Evolutionary conservation across 2,797 vertebrate species (phyloP).

Genomic region (Fistularia tabacaria): DNA sequence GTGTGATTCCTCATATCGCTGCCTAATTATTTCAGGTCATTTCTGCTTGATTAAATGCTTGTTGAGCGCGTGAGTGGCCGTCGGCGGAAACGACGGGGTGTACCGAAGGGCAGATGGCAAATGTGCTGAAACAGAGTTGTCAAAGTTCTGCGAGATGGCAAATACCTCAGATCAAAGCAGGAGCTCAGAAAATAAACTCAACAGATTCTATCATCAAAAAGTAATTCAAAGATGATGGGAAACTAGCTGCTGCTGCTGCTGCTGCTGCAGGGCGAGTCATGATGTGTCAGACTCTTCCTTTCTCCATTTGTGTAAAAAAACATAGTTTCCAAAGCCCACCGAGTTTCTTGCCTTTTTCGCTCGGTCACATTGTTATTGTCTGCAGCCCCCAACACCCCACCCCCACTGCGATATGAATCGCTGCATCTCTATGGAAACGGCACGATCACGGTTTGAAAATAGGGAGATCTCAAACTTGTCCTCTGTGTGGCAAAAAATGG

Average conservation of each 20-base stretch:
- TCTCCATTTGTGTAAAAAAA: too few relatives aligned
- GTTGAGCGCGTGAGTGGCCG: background rate
- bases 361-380: too few relatives aligned
- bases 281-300: too few relatives aligned
- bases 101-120: background rate
- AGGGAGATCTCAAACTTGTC: too few relatives aligned
- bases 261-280: background rate
- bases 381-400: too few relatives aligned
- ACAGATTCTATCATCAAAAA: conserved; percentile 1
- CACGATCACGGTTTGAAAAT: too few relatives aligned
- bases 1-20: conserved; percentile 21
- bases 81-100: conserved; percentile 3
- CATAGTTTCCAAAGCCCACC: too few relatives aligned
- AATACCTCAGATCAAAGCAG: conserved; percentile 12
- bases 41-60: conserved; percentile 16
- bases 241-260: conserved; percentile 1
- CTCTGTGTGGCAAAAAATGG: too few relatives aligned
- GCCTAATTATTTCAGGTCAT: conserved; percentile 32
- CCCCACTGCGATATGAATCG: too few relatives aligned
- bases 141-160: background rate
- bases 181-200: conserved; percentile 1
- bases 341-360: too few relatives aligned
- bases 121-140: conserved; percentile 12
- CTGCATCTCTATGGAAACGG: too few relatives aligned
- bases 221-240: conserved; percentile 3